These are phyloP conservation scores for Cyprinodon tularosa DNA, from an alignment of 2,113 vertebrate genomes.

Conservation along the genomic window DNA sequence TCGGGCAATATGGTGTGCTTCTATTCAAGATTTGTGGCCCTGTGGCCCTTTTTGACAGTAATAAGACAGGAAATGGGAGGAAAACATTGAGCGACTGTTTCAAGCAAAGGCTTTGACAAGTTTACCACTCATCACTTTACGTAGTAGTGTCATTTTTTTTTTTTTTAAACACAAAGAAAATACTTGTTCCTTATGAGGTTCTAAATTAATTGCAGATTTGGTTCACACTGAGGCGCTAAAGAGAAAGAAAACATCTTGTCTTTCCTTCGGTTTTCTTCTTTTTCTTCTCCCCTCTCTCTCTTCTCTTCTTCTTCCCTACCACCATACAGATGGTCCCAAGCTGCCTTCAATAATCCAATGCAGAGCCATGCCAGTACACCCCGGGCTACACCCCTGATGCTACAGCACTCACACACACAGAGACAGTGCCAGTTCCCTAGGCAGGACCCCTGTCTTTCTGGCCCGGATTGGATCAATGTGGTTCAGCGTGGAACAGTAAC, in stretches of 20 bases:
- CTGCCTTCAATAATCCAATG: conserved; percentile 80
- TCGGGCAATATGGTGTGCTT: neutral
- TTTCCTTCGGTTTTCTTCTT: conserved; percentile 8
- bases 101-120: no score
- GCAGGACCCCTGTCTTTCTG: conserved; percentile 74
- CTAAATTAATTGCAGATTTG: neutral
- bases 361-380: conserved; percentile 76
- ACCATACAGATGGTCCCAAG: conserved; percentile 80
- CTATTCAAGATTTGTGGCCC: neutral
- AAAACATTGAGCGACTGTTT: neutral
- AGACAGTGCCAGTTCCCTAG: conserved; percentile 75
- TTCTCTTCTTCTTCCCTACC: conserved; percentile 52
- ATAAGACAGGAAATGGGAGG: neutral
- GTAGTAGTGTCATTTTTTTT: no score
- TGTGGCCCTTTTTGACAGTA: neutral
- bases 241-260: conserved; percentile 17
- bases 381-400: conserved; percentile 77
- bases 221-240: neutral
- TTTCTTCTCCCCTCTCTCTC: conserved; percentile 26
- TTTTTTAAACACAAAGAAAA: no score
- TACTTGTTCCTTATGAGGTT: neutral
- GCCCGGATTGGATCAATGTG: conserved; percentile 73
- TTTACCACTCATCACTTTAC: no score
- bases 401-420: conserved; percentile 60
- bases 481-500: conserved; percentile 70